Conservation (phyloP, 2,797 vertebrate genomes). For the Ptychadena robeensis region DNA sequence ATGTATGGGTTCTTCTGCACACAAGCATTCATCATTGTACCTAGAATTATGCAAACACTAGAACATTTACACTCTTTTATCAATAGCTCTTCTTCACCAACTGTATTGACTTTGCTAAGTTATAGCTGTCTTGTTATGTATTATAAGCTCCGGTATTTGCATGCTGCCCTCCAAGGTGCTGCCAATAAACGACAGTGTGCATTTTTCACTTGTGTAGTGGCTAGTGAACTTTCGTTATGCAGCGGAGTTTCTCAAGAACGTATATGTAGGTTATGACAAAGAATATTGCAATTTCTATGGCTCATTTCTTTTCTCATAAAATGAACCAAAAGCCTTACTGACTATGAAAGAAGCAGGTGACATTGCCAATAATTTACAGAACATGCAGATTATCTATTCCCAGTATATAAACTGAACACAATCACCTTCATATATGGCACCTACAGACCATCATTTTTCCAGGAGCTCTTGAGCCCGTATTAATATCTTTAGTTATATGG, state of each 20-base stretch:
- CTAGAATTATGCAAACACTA: background rate
- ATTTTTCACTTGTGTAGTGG: constrained; percentile 17
- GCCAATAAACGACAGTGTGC: background rate
- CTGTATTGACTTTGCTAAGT: background rate
- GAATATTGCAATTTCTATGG: constrained; percentile 49
- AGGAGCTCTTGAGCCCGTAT: background rate
- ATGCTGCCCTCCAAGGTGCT: background rate
- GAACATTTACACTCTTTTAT: background rate
- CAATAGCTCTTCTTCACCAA: background rate
- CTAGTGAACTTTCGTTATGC: constrained; percentile 25
- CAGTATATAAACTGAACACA: constrained; percentile 8
- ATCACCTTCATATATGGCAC: constrained; percentile 28
- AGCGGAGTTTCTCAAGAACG: constrained; percentile 22
- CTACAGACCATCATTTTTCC: constrained; percentile 12
- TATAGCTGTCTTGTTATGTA: background rate
- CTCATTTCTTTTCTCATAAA: constrained; percentile 51
- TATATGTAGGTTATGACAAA: constrained; percentile 50
- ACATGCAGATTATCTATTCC: constrained; percentile 40
- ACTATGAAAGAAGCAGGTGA: constrained; percentile 46
- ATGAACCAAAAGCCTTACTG: constrained; percentile 42
- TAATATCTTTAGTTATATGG: constrained; percentile 4
- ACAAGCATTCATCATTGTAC: background rate
- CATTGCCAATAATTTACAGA: constrained; percentile 50
- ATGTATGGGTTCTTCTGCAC: background rate
- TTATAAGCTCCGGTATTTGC: background rate